Evolutionary conservation across 2,888 invertebrate genomes (phyloP), one percentile per base, ranked within the genome.

Genomic region (Pherbina coryleti): DNA sequence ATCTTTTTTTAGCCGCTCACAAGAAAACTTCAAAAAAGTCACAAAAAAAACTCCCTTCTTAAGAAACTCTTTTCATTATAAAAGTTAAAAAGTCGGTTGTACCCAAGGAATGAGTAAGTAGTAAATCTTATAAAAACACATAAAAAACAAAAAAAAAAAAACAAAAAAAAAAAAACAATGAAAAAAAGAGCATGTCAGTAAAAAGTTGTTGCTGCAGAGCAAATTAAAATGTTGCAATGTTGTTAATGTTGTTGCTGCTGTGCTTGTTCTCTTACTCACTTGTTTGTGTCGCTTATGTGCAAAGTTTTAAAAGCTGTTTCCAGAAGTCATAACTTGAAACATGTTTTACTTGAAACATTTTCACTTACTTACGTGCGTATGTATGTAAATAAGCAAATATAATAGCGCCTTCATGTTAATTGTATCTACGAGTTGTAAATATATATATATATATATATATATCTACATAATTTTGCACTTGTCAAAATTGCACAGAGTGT

Each of bases 221-320:
- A 73, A 60, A 73, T 73, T 62, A 73, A 60, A 73, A 25, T 49
- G 73, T 73, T 73, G 72, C 60, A 73, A 73, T 19, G 34, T 11
- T 44, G 5, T 34, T 60, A 34, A 44, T n/a, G n/a, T 17, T 57
- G 49, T n/a, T 62, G 60, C 44, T 73, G 70, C 25, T 69, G 69
- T 51, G 8, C 51, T 14, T 69, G 22, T 28, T 17, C 51, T 17
- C 51, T 25, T 69, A 53, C 14, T n/a, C 1, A 9, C 22, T 69
- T 51, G 69, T 69, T 51, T 22, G 69, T n/a, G 64, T 55, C n/a
- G 19, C 55, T 55, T n/a, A 19, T 55, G 55, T 53, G 51, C 19
- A 17, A 67, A 67, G 34, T 28, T 71, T 71, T n/a, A 34, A 71
- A 71, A 71, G 55, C 55, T 11, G 73, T 34, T 60, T 19, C 60